A percentile compares a stretch with the other conserved stretches of the same genome.
These are phyloP conservation scores for Digitonthophagus gazella DNA, from an alignment of 2,888 invertebrate species.

Conservation along the genomic window DNA sequence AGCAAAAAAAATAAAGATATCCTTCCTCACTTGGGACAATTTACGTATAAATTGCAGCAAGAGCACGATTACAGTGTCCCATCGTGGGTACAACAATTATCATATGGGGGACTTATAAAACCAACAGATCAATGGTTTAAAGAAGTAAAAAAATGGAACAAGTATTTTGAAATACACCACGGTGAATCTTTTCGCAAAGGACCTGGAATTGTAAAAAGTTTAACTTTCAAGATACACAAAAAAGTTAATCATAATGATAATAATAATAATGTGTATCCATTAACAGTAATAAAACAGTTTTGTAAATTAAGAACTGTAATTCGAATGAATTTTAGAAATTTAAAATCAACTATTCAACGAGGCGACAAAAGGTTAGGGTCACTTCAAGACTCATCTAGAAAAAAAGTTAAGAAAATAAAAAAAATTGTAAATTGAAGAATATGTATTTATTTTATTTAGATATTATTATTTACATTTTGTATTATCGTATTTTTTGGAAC, in stretches of 20 bases:
- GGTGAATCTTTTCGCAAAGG: conserved; percentile 8
- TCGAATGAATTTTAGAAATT: conserved; percentile 1
- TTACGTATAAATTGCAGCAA: not conserved
- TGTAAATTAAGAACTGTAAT: conserved; percentile 11
- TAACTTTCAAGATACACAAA: not conserved
- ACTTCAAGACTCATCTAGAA: too few relatives aligned
- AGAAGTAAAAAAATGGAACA: conserved; percentile 8
- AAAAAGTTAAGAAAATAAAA: too few relatives aligned
- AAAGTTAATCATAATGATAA: not conserved
- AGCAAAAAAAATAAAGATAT: conserved; percentile 11
- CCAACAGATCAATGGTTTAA: not conserved
- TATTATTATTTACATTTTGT: too few relatives aligned
- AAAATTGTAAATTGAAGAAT: too few relatives aligned
- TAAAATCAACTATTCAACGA: too few relatives aligned
- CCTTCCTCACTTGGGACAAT: conserved; percentile 4
- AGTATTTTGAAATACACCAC: conserved; percentile 10
- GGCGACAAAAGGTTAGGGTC: too few relatives aligned
- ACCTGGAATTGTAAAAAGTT: conserved; percentile 6
- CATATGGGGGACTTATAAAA: conserved; percentile 17
- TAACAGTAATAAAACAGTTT: conserved; percentile 7
- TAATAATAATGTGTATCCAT: conserved; percentile 3
- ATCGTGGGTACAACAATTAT: conserved; percentile 17
- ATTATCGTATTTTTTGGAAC: too few relatives aligned
- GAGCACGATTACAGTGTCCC: too few relatives aligned
- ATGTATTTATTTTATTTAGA: too few relatives aligned